Evolutionary conservation across 1,140 invertebrate genomes (phyloP), one percentile per base, ranked within the genome.

Genomic region (Diplogasteroides magnus): DNA sequence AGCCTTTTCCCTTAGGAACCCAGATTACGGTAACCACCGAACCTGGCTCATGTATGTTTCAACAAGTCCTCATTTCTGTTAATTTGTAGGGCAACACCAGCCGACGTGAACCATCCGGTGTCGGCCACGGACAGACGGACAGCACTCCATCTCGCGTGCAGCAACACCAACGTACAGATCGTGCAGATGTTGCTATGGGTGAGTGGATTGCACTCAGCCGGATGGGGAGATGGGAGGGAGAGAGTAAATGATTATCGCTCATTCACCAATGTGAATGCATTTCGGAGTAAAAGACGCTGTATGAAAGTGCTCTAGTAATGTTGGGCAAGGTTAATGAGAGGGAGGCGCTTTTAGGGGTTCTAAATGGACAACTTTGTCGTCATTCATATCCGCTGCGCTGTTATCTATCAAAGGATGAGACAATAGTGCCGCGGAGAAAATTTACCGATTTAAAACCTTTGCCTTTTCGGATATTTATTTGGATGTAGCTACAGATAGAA

Each of bases 101-200:
- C 66, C 1, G 70, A 72, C 31, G 37, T 72, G 11, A 72, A 72
- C 37, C 55, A 64, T 27, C 74, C 84, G 28, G 88, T 89, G 23
- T 89, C 91, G 28, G 89, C 88, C 74, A 83, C 87, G 3, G 91
- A 92, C 85, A 84, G 89, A 60, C 85, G 91, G 59, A 93, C 90
- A 23, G 89, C 91, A 0, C 85, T 97, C 59, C 91, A 96, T 81
- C 87, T 96, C 64, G 93, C 93, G 31, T 91, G 91, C 78, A 90
- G 91, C 19, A 89, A 91, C 69, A 92, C 92, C 28, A 93, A 64
- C 89, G 32, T 72, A 2, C 64, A 67, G 28, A 61, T 94, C 78
- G 89, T 91, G 31, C 94, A 97, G 85, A 86, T 97, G 59, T 86
- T 96, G 29, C 89, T 96, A 81, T 97, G 93, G 93, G 93, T 95